Base-by-base conservation (phyloP, 2,797 vertebrate genomes). In the Enteromius argenteus region DNA sequence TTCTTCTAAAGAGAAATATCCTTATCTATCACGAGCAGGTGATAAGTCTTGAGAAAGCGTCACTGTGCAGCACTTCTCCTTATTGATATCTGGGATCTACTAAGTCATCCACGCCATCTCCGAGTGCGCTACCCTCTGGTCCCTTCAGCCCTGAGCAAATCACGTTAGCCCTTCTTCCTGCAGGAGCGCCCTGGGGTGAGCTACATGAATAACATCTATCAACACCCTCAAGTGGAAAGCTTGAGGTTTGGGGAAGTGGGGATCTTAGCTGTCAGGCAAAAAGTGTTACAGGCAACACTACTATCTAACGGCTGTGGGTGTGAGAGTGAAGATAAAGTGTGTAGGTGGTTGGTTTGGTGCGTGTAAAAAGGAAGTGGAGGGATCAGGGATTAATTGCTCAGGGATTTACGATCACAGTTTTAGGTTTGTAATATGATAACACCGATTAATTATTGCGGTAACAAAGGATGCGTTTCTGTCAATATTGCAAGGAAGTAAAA, bases 131-230 rank as follows among this genome's bases (percentile, higher is more conserved):
- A 89, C 89, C 91, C 91, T 90, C 85, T 86, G 93, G 90, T 91
- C 92, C 90, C 88, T 90, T 90, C 81, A 81, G 89, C 93, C 89
- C 91, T 91, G 49, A 90, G 85, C 88, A 88, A 94, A 94, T 94
- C 93, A 93, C 71, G 91, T 94, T 93, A 93, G 92, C 90, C 86
- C 86, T 87, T 91, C 90, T 92, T 93, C 91, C 93, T 92, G 89
- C 87, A 91, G 91, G 84, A 91, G 91, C 2, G 42, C 88, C 93
- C 90, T 90, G 83, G 85, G 92, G 92, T 89, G 53, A 80, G 90
- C 87, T 86, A 87, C 79, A 93, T 94, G 92, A 94, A 93, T 91
- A 94, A 92, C 92, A 94, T 94, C 93, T 93, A 94, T 95, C 93
- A 94, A 91, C 90, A 92, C 90, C 93, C 91, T 90, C 90, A 91